Evolutionary conservation across 2,797 vertebrate genomes (phyloP), one percentile per base, ranked within the genome.

Genomic region (Halcyon chelicuti): DNA sequence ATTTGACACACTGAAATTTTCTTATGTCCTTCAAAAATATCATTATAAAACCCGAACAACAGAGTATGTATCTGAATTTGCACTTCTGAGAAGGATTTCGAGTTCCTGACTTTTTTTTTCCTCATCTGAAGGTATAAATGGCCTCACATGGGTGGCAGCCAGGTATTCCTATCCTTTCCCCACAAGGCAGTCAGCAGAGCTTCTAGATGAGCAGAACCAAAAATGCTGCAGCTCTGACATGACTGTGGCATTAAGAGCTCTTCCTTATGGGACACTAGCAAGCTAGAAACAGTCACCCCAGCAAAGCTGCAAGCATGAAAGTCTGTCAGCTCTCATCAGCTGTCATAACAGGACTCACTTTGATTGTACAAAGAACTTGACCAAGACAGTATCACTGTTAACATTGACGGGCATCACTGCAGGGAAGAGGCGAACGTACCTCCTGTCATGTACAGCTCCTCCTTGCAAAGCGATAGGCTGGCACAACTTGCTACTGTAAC

Each of bases 351-450:
- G 23, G 23, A n/a, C 3, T 60, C 49, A 28, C 14, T 35, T 25
- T n/a, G 22, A 26, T 13, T 23, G 35, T 46, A 29, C 14, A 33
- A 57, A 35, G 44, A 68, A 11, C 71, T 82, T 74, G 21, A 23
- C 26, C 3, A 8, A 83, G 20, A 3, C 46, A 12, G 3, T 14
- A 10, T 29, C 10, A 25, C 47, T 52, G 21, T 21, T 62, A 52
- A 15, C 0, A 0, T 2, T 42, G 54, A 60, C 0, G 21, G 73
- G 15, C 60, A 62, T 7, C 16, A 2, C 9, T 80, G 42, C 57
- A 60, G 66, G 37, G 28, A 47, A 78, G 75, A 23, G 70, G 33
- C 7, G 31, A 5, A 55, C 1, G 3, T 12, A 31, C 5, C 51
- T 80, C 28, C 78, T 37, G 26, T 9, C 20, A 85, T 28, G 33